phyloP scores from a whole-genome alignment of 1,140 invertebrate genomes.

The Thaumatotibia leucotreta region DNA sequence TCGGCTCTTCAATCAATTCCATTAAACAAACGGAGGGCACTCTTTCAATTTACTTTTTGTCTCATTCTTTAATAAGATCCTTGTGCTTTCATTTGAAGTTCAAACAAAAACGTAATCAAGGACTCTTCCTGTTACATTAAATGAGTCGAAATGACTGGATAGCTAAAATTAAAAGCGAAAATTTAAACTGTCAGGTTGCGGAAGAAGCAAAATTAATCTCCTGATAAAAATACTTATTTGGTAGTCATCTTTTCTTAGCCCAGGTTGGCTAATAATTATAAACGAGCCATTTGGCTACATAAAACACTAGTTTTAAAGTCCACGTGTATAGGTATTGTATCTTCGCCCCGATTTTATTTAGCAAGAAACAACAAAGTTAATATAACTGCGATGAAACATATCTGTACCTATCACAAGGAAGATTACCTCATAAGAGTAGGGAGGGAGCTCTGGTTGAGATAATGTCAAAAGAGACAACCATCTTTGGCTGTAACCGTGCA shows the following conservation, averaged over 20 bases:
- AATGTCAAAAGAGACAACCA: not conserved
- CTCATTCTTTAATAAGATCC: constrained; percentile 27
- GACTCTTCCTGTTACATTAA: constrained; percentile 43
- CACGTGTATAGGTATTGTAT: no score
- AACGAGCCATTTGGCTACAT: not conserved
- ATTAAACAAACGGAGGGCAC: constrained; percentile 21
- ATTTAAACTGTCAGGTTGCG: constrained; percentile 14
- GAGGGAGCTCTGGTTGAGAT: not conserved
- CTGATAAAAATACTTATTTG: not conserved
- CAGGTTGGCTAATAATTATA: not conserved
- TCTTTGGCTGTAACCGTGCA: not conserved
- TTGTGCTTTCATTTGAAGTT: constrained; percentile 37
- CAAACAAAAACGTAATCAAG: constrained; percentile 59
- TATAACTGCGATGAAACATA: not conserved
- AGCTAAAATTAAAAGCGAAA: constrained; percentile 19
- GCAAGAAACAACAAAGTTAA: not conserved
- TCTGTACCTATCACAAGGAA: no score
- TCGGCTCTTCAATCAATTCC: constrained; percentile 11
- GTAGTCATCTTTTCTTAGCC: not conserved
- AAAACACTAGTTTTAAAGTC: no score
- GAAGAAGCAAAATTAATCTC: not conserved
- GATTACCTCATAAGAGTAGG: not conserved
- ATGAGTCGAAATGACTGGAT: constrained; percentile 40
- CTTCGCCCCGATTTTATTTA: no score
- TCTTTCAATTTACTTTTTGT: constrained; percentile 43